Base-by-base conservation (phyloP, 92 coral and sea anemone genomes). In the Actinernus sp. region DNA sequence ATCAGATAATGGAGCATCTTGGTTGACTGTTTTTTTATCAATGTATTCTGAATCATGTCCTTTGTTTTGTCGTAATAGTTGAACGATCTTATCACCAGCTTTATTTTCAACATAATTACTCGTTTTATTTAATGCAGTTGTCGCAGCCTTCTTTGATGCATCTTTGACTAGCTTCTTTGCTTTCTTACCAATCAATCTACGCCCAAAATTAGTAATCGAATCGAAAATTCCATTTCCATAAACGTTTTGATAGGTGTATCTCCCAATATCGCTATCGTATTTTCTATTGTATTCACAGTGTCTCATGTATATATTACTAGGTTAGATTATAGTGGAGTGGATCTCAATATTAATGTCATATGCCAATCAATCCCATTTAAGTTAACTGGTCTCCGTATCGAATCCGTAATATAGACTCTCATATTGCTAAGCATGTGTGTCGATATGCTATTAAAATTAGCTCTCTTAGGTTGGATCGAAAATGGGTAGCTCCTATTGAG, bases 331-430 rank as follows among this genome's bases (percentile, higher is more conserved):
- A 17, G 11, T 52, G 32, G 53, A 47, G 53, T 52, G 7, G 59
- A 52, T 25, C 59, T 22, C 32, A 52, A 22, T 4, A 52, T 52
- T 28, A 52, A 18, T 4, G 31, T 52, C 31, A 52, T n/a, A n/a
- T 52, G 34, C 34, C 31, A 22, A 8, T 3, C 37, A 18, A 11
- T 17, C 17, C 40, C 63, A 8, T n/a, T 56, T 6, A 56, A 43
- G 31, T 31, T 56, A n/a, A 68, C 53, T 18, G 75, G 64, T 34
- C 75, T 22, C 37, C 75, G 24, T 4, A 68, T 1, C 1, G 73
- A 65, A 27, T 65, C 60, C 3, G 46, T 34, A 16, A 65, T 31
- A 10, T 65, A 65, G 60, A 65, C 19, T 49, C 73, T 47, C 73
- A 65, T 65, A 49, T 48, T 30, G 3, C 49, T 49, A n/a, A 65